Evolutionary conservation across 2,888 invertebrate species (phyloP), one percentile per base, ranked within the genome.

Genomic region (Hedychridium roseum): DNA sequence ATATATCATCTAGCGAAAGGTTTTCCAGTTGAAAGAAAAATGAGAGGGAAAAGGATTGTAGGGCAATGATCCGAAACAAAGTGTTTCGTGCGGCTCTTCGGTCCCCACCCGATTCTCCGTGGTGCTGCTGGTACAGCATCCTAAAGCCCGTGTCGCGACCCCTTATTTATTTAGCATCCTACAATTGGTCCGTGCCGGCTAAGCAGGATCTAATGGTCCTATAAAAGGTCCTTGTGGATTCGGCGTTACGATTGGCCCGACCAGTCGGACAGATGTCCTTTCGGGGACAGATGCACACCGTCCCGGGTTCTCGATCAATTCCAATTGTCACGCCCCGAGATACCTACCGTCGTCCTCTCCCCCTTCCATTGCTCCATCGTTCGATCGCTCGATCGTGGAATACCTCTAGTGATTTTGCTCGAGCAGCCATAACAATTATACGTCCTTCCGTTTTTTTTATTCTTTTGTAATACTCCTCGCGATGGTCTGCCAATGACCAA

Each of bases 91-190:
- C 23, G 23, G 23, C 23, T n/a, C n/a, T n/a, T n/a, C n/a, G n/a
- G n/a, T n/a, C n/a, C n/a, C n/a, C n/a, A n/a, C n/a, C n/a, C n/a
- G n/a, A n/a, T n/a, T n/a, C 28, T 28, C 28, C 12, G n/a, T 27
- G 27, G n/a, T 3, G n/a, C 9, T 14, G 28, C 14, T 14, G 11
- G 11, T n/a, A 28, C 28, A 28, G 28, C n/a, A n/a, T 17, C 1
- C 38, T 2, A 16, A 15, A 11, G 1, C 17, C 7, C 11, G 38
- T 9, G 50, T 56, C 51, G 59, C 57, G 64, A 55, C 65, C 73
- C 75, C 73, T 76, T 78, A 76, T 78, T 78, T 76, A 75, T 77
- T 76, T 73, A 77, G 71, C 73, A 76, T 71, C 72, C 75, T 77
- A 70, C 74, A 76, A 77, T 76, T 77, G 77, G 76, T 66, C 68